phyloP scores from a whole-genome alignment of 2,113 vertebrate genomes.

The Aldabrachelys gigantea region DNA sequence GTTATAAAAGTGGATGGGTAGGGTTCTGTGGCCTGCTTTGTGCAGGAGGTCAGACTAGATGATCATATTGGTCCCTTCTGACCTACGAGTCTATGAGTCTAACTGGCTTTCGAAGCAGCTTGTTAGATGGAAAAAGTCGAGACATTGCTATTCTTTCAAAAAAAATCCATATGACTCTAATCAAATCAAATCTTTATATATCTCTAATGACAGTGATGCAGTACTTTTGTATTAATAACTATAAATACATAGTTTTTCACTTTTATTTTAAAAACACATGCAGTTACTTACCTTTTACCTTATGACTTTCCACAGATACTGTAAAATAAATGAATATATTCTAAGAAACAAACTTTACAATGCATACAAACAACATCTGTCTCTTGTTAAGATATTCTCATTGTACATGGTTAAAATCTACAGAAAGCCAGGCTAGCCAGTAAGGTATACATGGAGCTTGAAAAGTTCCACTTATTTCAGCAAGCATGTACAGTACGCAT shows the following conservation, averaged over 20 bases:
- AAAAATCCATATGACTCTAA: background rate
- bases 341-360: background rate
- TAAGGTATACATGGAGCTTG: background rate
- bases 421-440: background rate
- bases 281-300: slow-evolving; percentile 42
- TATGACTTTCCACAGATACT: slow-evolving; percentile 39
- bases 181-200: background rate
- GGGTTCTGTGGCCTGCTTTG: no score
- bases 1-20: no score
- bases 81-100: no score
- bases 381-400: background rate
- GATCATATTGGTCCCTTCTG: no score
- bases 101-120: background rate
- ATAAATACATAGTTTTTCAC: background rate
- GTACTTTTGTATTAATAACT: background rate
- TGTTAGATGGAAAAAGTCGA: background rate
- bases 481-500: background rate
- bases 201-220: background rate
- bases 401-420: background rate
- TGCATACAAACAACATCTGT: background rate
- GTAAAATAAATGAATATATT: slow-evolving; percentile 28
- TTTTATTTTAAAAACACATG: background rate
- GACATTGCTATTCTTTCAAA: background rate
- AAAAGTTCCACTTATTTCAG: background rate
- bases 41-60: no score